phyloP scores from a whole-genome alignment of 2,797 vertebrate genomes.

The Podarcis lilfordi region DNA sequence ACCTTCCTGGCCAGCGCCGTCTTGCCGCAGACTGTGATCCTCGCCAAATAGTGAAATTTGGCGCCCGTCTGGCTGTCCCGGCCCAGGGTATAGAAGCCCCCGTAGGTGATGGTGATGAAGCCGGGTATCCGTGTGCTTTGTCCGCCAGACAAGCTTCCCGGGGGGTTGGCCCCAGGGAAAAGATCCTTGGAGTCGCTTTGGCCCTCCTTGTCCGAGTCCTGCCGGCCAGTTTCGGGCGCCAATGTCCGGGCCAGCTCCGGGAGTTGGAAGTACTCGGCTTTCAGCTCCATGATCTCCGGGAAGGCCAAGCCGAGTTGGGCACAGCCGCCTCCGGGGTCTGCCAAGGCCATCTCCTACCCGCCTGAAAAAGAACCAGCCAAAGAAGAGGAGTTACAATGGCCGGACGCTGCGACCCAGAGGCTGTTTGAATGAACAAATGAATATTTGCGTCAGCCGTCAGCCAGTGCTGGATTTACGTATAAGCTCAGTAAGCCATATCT shows the following conservation, averaged over 20 bases:
- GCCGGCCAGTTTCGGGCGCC: slow-evolving; percentile 83
- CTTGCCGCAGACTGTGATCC: slow-evolving; percentile 94
- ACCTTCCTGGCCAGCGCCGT: slow-evolving; percentile 93
- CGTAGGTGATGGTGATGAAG: slow-evolving; percentile 92
- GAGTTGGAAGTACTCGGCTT: slow-evolving; percentile 92
- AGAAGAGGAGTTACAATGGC: no score
- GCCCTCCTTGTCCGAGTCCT: slow-evolving; percentile 87
- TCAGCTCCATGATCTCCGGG: slow-evolving; percentile 91
- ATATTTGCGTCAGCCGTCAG: no score
- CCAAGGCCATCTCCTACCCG: slow-evolving; percentile 85
- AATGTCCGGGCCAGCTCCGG: slow-evolving; percentile 88
- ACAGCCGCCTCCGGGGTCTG: slow-evolving; percentile 74
- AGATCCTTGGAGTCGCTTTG: slow-evolving; percentile 88
- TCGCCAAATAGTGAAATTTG: slow-evolving; percentile 90
- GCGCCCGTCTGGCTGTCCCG: slow-evolving; percentile 93
- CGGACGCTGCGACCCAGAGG: no score
- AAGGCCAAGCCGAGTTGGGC: slow-evolving; percentile 81
- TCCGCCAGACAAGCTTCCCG: not conserved
- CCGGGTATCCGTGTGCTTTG: slow-evolving; percentile 79
- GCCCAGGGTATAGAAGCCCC: slow-evolving; percentile 92
- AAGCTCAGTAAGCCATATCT: no score
- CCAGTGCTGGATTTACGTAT: no score
- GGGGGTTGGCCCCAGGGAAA: slow-evolving; percentile 64
- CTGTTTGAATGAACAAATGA: no score
- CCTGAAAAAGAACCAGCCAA: slow-evolving; percentile 46